Conservation (phyloP, 2,797 vertebrate species). For the Pteronotus mesoamericanus region DNA sequence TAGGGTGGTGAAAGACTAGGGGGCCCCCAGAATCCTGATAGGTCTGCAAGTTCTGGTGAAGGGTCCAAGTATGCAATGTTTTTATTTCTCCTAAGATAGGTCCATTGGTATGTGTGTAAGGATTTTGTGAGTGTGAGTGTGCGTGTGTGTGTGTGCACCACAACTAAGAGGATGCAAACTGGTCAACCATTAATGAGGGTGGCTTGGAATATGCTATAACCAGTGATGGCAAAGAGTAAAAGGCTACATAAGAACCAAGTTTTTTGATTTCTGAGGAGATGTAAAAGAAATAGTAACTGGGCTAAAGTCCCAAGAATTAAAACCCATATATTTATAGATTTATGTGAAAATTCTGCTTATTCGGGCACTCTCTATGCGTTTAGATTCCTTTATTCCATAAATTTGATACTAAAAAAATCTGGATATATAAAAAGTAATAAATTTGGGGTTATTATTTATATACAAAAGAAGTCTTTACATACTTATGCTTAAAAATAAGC, state of each 20-base stretch:
- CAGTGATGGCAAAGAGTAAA: not conserved
- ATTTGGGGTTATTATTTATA: not conserved
- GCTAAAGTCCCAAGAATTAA: not conserved
- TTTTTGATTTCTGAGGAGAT: not conserved
- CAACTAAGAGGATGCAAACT: not conserved
- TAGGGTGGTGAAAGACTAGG: not conserved
- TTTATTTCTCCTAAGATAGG: not conserved
- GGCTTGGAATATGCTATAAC: not conserved
- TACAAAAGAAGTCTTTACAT: not conserved
- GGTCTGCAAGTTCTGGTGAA: not conserved
- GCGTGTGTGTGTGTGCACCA: accelerated
- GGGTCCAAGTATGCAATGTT: not conserved
- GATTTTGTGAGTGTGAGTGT: no score
- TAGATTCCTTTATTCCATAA: not conserved
- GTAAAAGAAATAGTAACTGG: not conserved
- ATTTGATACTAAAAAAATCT: not conserved
- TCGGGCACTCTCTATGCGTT: not conserved
- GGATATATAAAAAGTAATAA: not conserved
- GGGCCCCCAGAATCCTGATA: not conserved
- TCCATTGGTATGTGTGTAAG: not conserved
- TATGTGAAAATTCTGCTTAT: not conserved
- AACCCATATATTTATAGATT: not conserved
- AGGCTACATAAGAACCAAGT: not conserved
- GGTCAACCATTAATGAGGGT: not conserved
- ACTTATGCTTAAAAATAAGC: no score